Evolutionary conservation across 2,797 vertebrate species (phyloP), one percentile per base, ranked within the genome.

Genomic region (Tapirus indicus): DNA sequence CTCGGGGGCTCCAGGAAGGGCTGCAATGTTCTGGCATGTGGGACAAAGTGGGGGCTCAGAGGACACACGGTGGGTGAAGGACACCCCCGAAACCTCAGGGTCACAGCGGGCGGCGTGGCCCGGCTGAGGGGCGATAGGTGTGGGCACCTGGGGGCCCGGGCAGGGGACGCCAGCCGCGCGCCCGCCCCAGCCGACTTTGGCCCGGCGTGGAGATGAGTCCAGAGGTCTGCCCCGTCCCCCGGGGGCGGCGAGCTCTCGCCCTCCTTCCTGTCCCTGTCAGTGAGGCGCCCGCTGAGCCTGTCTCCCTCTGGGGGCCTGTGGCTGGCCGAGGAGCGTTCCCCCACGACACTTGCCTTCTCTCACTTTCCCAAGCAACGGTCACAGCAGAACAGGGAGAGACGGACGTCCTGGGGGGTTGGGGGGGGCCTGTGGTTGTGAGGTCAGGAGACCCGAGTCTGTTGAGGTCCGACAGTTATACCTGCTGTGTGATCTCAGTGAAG

Each of bases 21-120:
- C 62, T 38, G 14, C 29, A 4, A 38, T 38, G 38, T 38, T 4
- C 20, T 8, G 58, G 72, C 4, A 4, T 1, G 0, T 44, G 82
- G 74, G 41, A 82, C 12, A 35, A 29, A 54, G n/a, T 23, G 29
- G 64, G 27, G 68, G 17, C 29, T 66, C 69, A 29, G 38, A 23
- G 64, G 17, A 29, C 12, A 60, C 6, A 14, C 21, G 72, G 20
- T 3, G 58, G 2, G 1, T 27, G 44, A n/a, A 20, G 60, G 41
- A 25, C 3, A 1, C 38, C 18, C 38, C 38, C 16, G 0, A 7
- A 8, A 20, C 52, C 92, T 79, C 38, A 5, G 1, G 10, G 60
- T 13, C 9, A 5, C 4, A 7, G 2, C 29, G 29, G 62, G 29
- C 2, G 8, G 58, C 0, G 0, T 16, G 66, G 38, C 58, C 27